These are phyloP conservation scores for Aptenodytes forsteri DNA, from an alignment of 2,113 vertebrate species.

Conservation along the genomic window DNA sequence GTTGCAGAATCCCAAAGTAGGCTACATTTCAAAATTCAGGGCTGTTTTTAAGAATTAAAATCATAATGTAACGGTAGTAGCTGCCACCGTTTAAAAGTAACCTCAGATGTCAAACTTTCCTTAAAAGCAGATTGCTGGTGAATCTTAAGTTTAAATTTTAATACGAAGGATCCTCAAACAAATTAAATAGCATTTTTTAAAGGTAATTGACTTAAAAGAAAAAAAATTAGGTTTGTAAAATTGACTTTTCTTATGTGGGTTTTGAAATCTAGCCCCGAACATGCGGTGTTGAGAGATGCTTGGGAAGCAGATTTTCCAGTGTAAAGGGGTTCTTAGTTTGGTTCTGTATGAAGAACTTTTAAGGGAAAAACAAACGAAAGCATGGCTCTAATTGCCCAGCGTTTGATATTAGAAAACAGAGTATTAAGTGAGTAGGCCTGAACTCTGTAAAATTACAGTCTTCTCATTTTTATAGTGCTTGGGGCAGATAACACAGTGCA, in stretches of 20 bases:
- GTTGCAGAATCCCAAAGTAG: constrained; percentile 99
- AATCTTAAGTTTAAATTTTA: constrained; percentile 78
- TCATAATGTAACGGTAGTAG: constrained; percentile 74
- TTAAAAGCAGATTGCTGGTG: constrained; percentile 77
- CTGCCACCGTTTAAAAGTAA: constrained; percentile 77
- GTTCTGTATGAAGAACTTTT: constrained; percentile 37
- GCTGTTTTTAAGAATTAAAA: constrained; percentile 78
- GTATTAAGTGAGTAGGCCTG: constrained; percentile 46
- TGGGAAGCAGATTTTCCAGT: constrained; percentile 49
- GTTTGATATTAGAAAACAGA: constrained; percentile 41
- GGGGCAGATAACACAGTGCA: constrained; percentile 12
- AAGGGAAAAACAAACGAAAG: constrained; percentile 25
- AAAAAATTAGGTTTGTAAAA: constrained; percentile 74
- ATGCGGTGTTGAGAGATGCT: constrained; percentile 92
- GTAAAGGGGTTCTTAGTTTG: background rate
- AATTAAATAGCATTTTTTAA: constrained; percentile 77
- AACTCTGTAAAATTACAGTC: constrained; percentile 40
- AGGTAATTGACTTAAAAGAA: constrained; percentile 72
- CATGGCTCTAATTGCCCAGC: constrained; percentile 45
- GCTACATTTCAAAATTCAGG: constrained; percentile 99
- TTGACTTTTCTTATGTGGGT: constrained; percentile 84
- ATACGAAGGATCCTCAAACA: constrained; percentile 70
- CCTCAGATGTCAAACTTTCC: constrained; percentile 74
- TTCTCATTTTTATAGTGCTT: constrained; percentile 18
- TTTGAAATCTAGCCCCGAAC: constrained; percentile 99